A percentile compares a stretch with the other conserved stretches of the same genome.
phyloP scores from a whole-genome alignment of 2,113 vertebrate species.

The Cepphus grylle region DNA sequence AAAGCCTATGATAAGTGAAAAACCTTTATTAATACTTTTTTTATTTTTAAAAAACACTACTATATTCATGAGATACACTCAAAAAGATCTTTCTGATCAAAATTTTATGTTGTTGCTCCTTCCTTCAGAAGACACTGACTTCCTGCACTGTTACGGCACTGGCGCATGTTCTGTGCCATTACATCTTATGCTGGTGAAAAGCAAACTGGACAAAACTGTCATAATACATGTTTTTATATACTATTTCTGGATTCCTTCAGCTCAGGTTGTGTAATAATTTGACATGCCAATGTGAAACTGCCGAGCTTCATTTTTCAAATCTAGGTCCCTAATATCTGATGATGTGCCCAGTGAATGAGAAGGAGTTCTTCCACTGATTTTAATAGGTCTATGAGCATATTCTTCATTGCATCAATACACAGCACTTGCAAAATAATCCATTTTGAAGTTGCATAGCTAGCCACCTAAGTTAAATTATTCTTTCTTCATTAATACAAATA shows the following conservation, averaged over 20 bases:
- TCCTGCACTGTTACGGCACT: not conserved
- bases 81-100: not conserved
- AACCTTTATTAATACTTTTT: not conserved
- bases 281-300: not conserved
- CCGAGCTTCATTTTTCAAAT: not conserved
- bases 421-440: not conserved
- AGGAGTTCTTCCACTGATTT: not conserved
- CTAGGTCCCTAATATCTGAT: not conserved
- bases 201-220: not conserved
- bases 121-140: not conserved
- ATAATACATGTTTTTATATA: not conserved
- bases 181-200: not conserved
- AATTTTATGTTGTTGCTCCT: not conserved
- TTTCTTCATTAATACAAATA: not conserved
- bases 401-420: not conserved
- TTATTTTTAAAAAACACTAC: not conserved
- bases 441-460: not conserved
- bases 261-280: not conserved
- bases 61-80: not conserved
- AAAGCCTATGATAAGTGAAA: not conserved
- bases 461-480: not conserved
- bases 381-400: not conserved
- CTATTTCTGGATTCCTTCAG: not conserved
- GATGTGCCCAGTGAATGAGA: not conserved
- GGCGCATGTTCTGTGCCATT: fast-evolving